Evolutionary conservation across 2,113 vertebrate species (phyloP), one percentile per base, ranked within the genome.

Genomic region (Sinocyclocheilus maitianheensis): DNA sequence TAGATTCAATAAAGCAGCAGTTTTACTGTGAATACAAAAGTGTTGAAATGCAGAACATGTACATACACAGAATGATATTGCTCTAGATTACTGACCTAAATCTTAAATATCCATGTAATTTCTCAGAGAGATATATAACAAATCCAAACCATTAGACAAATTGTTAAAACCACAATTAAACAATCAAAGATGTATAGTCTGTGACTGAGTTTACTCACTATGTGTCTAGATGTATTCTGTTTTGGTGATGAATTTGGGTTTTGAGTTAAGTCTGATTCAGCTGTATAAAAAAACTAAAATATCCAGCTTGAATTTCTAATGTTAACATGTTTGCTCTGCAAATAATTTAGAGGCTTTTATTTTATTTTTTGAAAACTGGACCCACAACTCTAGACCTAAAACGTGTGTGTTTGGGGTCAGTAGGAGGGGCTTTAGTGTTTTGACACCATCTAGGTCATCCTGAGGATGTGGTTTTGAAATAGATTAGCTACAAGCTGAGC

Each of bases 391-490:
- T 18, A 51, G 8, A 30, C 76, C 16, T 78, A 12, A 58, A 58
- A 18, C 26, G 9, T 46, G 79, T 81, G 60, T 30, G 79, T 82
- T 82, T 69, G 24, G 80, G 62, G 80, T 82, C 80, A 82, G 80
- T 69, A 69, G 80, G 80, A 69, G 80, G 80, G 37, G 80, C 77
- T 51, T 82, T 34, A 18, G 62, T 53, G 43, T 51, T 53, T 0
- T 65, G 37, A 65, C 78, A 43, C 13, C 26, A 69, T 69, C 43
- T 69, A 51, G 63, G 80, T 18, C 60, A 81, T 81, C 63, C 63
- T 69, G 80, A 82, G 80, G 80, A 82, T 51, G 80, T 69, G 80
- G 43, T 82, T 82, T 82, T 53, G 10, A 69, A 53, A 69, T 69
- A 67, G 80, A 82, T 82, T 22, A 69, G 16, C 62, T 53, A 34